A percentile compares a stretch with the other conserved stretches of the same genome.
Conservation (phyloP, 2,888 invertebrate species). For the Scaptomyza caliginosa region DNA sequence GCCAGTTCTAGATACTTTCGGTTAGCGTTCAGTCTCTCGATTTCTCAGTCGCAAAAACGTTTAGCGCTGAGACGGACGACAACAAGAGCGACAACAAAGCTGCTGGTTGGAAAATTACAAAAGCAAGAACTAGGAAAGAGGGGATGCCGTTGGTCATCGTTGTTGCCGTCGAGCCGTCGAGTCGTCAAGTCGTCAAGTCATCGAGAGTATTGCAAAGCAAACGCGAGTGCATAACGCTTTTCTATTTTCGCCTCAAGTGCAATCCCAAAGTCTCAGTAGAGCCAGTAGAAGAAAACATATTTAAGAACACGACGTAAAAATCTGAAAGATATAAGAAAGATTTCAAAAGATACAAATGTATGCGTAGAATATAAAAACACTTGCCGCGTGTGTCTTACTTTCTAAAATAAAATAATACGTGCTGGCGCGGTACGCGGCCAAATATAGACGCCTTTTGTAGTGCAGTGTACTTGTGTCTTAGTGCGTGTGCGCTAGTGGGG, state of each 20-base stretch:
- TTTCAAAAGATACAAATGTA: slow-evolving; percentile 18
- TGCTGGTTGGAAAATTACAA: slow-evolving; percentile 49
- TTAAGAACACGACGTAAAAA: slow-evolving; percentile 14
- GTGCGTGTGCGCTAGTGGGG: background rate
- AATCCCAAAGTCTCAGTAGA: slow-evolving; percentile 21
- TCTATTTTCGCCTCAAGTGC: slow-evolving; percentile 78
- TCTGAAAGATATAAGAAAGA: slow-evolving; percentile 21
- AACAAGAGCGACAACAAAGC: slow-evolving; percentile 27
- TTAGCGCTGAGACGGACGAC: slow-evolving; percentile 66
- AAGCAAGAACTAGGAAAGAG: slow-evolving; percentile 11
- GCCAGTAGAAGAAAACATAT: slow-evolving; percentile 32
- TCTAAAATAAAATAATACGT: slow-evolving; percentile 60
- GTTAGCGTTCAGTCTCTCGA: slow-evolving; percentile 51
- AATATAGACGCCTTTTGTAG: slow-evolving; percentile 30
- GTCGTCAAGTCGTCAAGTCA: slow-evolving; percentile 1
- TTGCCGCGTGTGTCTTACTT: slow-evolving; percentile 66
- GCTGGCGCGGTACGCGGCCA: slow-evolving; percentile 37
- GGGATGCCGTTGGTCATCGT: background rate
- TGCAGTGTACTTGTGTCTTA: slow-evolving; percentile 18
- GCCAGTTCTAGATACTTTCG: slow-evolving; percentile 82
- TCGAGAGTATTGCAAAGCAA: slow-evolving; percentile 64
- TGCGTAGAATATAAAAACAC: slow-evolving; percentile 30
- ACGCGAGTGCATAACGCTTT: slow-evolving; percentile 71
- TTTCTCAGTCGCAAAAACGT: slow-evolving; percentile 76
- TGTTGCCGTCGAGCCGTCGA: background rate